A percentile compares a stretch with the other conserved stretches of the same genome.
phyloP scores from a whole-genome alignment of 2,113 vertebrate species.

The Microcebus griseorufus region DNA sequence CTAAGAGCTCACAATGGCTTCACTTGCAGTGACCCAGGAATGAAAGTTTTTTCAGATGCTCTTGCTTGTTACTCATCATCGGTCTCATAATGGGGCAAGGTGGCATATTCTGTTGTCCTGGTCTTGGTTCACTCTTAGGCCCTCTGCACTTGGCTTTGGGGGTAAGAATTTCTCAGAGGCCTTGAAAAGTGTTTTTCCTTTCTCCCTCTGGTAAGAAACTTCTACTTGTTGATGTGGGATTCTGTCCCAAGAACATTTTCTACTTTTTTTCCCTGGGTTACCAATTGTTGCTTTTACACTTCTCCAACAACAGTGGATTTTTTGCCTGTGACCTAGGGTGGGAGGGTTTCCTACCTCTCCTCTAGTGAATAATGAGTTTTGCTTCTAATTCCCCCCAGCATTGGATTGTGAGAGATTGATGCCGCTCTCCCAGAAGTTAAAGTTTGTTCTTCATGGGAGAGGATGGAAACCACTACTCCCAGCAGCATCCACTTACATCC shows the following conservation, averaged over 20 bases:
- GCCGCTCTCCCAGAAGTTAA: not conserved
- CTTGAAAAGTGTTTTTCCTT: not conserved
- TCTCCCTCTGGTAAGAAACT: not conserved
- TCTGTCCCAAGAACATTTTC: not conserved
- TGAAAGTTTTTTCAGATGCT: not conserved
- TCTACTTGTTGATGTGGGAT: not conserved
- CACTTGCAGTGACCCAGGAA: no score
- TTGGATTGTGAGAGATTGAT: not conserved
- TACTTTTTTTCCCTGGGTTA: not conserved
- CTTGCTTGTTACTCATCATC: not conserved
- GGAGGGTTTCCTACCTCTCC: not conserved
- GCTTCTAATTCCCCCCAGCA: not conserved
- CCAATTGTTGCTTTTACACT: not conserved
- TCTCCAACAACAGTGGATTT: not conserved
- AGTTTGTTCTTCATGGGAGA: not conserved
- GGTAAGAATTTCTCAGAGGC: not conserved
- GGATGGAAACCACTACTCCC: not conserved
- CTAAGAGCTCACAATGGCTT: no score
- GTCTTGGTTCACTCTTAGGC: not conserved
- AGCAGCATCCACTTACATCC: not conserved
- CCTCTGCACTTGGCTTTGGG: not conserved
- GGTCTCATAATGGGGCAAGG: not conserved
- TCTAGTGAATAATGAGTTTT: not conserved
- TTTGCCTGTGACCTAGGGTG: not conserved
- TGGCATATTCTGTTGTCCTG: not conserved